These are phyloP conservation scores for Dunckerocampus dactyliophorus DNA, from an alignment of 2,113 vertebrate genomes.

Conservation along the genomic window DNA sequence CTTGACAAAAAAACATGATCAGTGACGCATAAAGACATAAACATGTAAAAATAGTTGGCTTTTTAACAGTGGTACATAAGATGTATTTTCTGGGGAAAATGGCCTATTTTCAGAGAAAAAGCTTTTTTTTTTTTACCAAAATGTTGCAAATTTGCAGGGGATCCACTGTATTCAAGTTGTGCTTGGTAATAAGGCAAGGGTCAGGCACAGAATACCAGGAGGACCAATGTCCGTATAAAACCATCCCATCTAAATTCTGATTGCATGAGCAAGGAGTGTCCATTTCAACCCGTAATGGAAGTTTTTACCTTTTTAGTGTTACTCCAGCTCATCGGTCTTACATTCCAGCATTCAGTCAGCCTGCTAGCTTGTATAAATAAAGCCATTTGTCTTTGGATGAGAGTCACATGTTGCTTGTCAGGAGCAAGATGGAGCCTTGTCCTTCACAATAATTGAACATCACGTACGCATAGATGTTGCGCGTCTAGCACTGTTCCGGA, in stretches of 20 bases:
- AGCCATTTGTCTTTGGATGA: slow-evolving; percentile 56
- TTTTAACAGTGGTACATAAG: too few species aligned
- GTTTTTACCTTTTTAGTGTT: slow-evolving; percentile 5
- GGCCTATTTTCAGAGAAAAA: too few species aligned
- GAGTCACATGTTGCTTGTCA: slow-evolving; percentile 60
- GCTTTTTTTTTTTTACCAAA: too few species aligned
- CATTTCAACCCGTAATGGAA: slow-evolving; percentile 18
- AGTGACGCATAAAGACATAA: too few species aligned
- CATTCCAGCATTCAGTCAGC: slow-evolving; percentile 38
- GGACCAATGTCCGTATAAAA: background rate
- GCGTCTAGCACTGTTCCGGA: slow-evolving; percentile 41
- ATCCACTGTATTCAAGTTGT: too few species aligned
- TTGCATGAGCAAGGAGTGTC: too few species aligned
- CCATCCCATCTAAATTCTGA: background rate
- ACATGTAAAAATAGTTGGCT: too few species aligned
- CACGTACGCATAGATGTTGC: slow-evolving; percentile 44
- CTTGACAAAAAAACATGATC: too few species aligned
- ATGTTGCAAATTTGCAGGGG: too few species aligned
- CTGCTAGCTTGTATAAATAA: slow-evolving; percentile 48
- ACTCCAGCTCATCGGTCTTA: slow-evolving; percentile 42
- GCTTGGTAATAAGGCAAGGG: background rate
- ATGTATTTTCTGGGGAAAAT: too few species aligned
- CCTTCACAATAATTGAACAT: slow-evolving; percentile 63
- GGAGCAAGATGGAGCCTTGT: slow-evolving; percentile 53
- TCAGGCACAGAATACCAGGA: background rate